Conservation (phyloP, 1,140 invertebrate species). For the Papilio xuthus region DNA sequence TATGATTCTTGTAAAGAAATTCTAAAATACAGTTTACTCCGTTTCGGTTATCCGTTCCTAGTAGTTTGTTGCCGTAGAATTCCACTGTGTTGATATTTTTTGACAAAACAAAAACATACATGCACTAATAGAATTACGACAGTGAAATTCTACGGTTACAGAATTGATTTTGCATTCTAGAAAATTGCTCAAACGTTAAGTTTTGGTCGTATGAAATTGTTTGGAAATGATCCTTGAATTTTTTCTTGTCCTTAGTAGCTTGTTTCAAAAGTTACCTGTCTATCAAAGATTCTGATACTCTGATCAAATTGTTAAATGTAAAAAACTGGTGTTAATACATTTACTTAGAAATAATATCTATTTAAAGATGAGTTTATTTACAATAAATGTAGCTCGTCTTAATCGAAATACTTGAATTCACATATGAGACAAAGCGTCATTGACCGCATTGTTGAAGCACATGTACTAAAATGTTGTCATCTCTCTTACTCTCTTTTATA, state of each 20-base stretch:
- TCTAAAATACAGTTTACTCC: slow-evolving; percentile 65
- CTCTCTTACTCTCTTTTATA: background rate
- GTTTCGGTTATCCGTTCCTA: slow-evolving; percentile 73
- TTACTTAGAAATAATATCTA: slow-evolving; percentile 38
- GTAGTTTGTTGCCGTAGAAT: slow-evolving; percentile 42
- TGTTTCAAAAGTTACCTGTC: slow-evolving; percentile 55
- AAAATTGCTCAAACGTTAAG: slow-evolving; percentile 75
- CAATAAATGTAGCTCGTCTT: background rate
- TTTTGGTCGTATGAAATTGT: slow-evolving; percentile 59
- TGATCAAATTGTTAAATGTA: slow-evolving; percentile 48
- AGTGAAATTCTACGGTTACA: slow-evolving; percentile 44
- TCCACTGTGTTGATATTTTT: no score
- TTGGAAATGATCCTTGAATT: slow-evolving; percentile 53
- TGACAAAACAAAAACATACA: no score
- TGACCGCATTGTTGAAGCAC: background rate
- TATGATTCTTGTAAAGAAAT: slow-evolving; percentile 60
- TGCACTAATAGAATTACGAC: no score
- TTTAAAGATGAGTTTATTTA: slow-evolving; percentile 30
- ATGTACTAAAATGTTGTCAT: background rate
- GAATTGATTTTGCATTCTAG: slow-evolving; percentile 63
- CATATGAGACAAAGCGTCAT: slow-evolving; percentile 15
- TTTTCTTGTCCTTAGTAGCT: background rate
- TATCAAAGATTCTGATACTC: slow-evolving; percentile 60
- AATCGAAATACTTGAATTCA: slow-evolving; percentile 27
- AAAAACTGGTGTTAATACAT: slow-evolving; percentile 41